phyloP scores from a whole-genome alignment of 2,888 invertebrate genomes.

The Cryptus viduatorius region DNA sequence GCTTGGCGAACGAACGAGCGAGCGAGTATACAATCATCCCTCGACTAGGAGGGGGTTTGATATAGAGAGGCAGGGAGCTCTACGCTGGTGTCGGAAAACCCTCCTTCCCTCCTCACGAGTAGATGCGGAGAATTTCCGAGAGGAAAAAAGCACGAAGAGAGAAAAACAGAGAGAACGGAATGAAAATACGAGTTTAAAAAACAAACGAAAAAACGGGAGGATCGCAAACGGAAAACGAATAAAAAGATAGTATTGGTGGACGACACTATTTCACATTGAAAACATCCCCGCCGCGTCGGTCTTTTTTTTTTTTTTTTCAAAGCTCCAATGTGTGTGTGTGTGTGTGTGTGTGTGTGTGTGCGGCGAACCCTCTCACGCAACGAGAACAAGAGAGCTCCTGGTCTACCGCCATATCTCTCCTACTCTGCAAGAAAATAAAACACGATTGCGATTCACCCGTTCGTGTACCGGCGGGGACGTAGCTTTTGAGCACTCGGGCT shows the following conservation, averaged over 20 bases:
- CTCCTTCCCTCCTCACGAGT: slow-evolving; percentile 2
- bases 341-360: neutral
- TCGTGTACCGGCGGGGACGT: slow-evolving; percentile 9
- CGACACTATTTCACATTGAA: slow-evolving; percentile 79
- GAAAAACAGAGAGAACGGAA: slow-evolving; percentile 58
- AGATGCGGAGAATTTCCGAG: slow-evolving; percentile 35
- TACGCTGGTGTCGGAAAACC: slow-evolving; percentile 43
- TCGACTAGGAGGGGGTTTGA: slow-evolving; percentile 51
- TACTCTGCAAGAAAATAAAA: slow-evolving; percentile 78
- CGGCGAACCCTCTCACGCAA: slow-evolving; percentile 50
- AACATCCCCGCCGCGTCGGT: slow-evolving; percentile 71
- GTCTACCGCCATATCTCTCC: slow-evolving; percentile 73
- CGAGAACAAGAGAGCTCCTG: slow-evolving; percentile 57
- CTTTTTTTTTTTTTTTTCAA: slow-evolving; percentile 48
- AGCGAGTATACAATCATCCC: slow-evolving; percentile 76
- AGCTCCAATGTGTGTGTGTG: slow-evolving; percentile 49
- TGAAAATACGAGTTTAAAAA: slow-evolving; percentile 62
- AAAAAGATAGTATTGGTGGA: slow-evolving; percentile 57
- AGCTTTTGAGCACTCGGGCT: neutral
- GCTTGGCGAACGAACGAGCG: slow-evolving; percentile 70
- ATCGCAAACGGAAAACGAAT: slow-evolving; percentile 56
- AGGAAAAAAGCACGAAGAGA: slow-evolving; percentile 54
- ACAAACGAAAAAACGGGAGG: slow-evolving; percentile 12
- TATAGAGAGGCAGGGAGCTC: slow-evolving; percentile 32
- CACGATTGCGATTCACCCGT: slow-evolving; percentile 69